These are phyloP conservation scores for Pituophis catenifer DNA, from an alignment of 2,113 vertebrate genomes.

Conservation along the genomic window DNA sequence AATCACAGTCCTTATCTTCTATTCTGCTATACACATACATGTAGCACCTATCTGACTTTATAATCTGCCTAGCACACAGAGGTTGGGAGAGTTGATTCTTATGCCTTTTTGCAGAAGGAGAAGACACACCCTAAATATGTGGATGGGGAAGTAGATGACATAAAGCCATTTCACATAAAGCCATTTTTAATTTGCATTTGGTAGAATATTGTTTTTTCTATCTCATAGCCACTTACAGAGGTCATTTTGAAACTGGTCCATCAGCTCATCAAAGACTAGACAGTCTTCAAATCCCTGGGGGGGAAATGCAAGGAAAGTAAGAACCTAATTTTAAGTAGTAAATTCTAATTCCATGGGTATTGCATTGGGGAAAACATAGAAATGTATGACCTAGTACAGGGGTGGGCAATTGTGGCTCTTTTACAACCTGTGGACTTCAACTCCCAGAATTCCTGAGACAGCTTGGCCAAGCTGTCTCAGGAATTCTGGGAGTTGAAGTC, in stretches of 20 bases:
- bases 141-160: background rate
- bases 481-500: too few species aligned
- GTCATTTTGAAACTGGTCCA: constrained; percentile 86
- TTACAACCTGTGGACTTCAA: too few species aligned
- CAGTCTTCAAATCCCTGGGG: constrained; percentile 96
- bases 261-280: constrained; percentile 89
- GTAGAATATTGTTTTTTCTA: accelerated
- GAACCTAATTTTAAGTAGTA: background rate
- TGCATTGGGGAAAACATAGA: background rate
- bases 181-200: background rate
- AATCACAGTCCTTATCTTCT: background rate
- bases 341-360: background rate
- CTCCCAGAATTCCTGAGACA: too few species aligned
- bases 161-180: background rate
- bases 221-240: constrained; percentile 76
- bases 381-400: background rate
- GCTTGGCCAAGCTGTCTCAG: too few species aligned
- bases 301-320: background rate
- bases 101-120: background rate
- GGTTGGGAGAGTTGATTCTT: background rate
- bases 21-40: background rate
- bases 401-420: too few species aligned
- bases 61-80: background rate
- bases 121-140: background rate
- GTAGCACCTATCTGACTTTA: background rate